phyloP scores from a whole-genome alignment of 2,797 vertebrate genomes.

The Tachyglossus aculeatus region DNA sequence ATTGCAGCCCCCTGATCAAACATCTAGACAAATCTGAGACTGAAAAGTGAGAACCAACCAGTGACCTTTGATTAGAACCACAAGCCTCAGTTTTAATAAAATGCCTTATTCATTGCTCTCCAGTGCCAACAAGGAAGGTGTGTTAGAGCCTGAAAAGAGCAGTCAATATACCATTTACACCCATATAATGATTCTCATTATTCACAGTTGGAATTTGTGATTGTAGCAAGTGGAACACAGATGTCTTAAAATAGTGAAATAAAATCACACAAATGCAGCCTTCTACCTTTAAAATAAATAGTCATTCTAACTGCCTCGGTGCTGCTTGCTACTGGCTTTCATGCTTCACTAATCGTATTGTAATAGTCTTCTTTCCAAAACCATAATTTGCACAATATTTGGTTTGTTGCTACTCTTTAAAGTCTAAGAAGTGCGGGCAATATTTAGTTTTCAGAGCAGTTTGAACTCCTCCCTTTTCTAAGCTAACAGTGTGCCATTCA shows the following conservation, averaged over 20 bases:
- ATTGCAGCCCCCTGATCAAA: slow-evolving; percentile 78
- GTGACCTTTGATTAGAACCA: slow-evolving; percentile 80
- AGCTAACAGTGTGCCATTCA: slow-evolving; percentile 56
- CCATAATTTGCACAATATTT: slow-evolving; percentile 62
- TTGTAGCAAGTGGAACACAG: slow-evolving; percentile 67
- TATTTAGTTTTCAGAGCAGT: slow-evolving; percentile 54
- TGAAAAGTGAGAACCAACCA: slow-evolving; percentile 75
- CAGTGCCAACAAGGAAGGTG: slow-evolving; percentile 76
- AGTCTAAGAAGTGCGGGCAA: slow-evolving; percentile 39
- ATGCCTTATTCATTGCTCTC: slow-evolving; percentile 74
- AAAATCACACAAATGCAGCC: slow-evolving; percentile 69
- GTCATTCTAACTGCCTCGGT: slow-evolving; percentile 58
- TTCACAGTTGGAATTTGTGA: slow-evolving; percentile 70
- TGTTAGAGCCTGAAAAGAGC: slow-evolving; percentile 67
- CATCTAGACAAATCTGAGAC: slow-evolving; percentile 77
- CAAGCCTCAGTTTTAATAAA: slow-evolving; percentile 76
- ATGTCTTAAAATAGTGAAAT: slow-evolving; percentile 72
- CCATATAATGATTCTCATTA: slow-evolving; percentile 77
- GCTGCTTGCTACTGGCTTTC: slow-evolving; percentile 65
- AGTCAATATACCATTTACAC: slow-evolving; percentile 72
- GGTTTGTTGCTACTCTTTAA: slow-evolving; percentile 59
- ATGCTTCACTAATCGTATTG: slow-evolving; percentile 63
- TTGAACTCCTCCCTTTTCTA: slow-evolving; percentile 50
- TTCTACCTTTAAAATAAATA: slow-evolving; percentile 74
- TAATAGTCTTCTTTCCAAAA: slow-evolving; percentile 56